Evolutionary conservation across 2,113 vertebrate species (phyloP).

Genomic region (Phylloscopus trochilus): DNA sequence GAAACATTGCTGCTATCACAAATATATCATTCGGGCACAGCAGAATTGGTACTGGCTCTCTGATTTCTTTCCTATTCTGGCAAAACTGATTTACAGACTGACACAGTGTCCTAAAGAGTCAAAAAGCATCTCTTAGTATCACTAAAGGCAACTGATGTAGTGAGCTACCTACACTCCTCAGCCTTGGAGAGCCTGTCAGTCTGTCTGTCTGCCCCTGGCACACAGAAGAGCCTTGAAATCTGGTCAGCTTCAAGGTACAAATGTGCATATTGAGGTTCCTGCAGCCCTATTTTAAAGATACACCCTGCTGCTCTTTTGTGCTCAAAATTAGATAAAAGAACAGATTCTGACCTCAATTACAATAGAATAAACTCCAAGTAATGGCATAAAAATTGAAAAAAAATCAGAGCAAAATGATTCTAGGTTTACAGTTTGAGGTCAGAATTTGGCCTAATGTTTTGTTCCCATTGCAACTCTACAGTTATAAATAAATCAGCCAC

Average conservation of each 20-base stretch:
- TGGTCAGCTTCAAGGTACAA: not conserved
- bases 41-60: not conserved
- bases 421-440: not conserved
- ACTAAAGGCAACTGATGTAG: not conserved
- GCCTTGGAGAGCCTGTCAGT: not conserved
- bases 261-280: rapidly evolving
- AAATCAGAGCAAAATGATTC: not conserved
- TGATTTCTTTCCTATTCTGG: not conserved
- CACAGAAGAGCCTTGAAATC: not conserved
- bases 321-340: not conserved
- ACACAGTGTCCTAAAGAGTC: not conserved
- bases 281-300: not conserved
- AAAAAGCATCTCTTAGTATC: not conserved
- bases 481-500: not conserved
- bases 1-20: not conserved
- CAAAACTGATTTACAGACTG: not conserved
- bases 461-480: slow-evolving; percentile 1
- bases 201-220: not conserved
- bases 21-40: not conserved
- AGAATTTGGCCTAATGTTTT: slow-evolving; percentile 15
- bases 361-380: not conserved
- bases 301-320: not conserved
- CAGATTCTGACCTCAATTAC: not conserved
- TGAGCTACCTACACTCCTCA: too few species aligned
- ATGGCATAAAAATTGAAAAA: not conserved